Base-by-base conservation (phyloP, 2,113 vertebrate genomes). In the Tichodroma muraria region DNA sequence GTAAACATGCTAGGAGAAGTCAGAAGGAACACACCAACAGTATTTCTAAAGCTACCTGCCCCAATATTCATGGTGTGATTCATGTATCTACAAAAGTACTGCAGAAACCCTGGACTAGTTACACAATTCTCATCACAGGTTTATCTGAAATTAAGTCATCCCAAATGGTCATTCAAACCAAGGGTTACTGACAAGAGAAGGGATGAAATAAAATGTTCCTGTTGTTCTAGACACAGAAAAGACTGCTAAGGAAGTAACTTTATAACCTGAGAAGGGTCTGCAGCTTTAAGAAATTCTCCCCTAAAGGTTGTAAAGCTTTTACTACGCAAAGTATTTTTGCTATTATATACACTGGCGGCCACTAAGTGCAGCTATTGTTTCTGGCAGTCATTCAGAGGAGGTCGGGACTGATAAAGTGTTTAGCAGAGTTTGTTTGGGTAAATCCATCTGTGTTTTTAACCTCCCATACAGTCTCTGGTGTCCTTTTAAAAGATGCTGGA, bases 321-420 rank as follows among this genome's bases (percentile, higher is more conserved):
- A 95, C 85, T 95, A 95, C 94, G 94, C 82, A 65, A 97, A 97
- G 95, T 94, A 97, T 95, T 97, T 94, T 91, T 96, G 93, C 94
- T 94, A 45, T 94, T 97, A 88, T 96, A 95, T 95, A 95, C 88
- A 94, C 95, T 96, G 96, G 95, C 49, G 15, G 88, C 90, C 93
- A 93, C 80, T 84, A 91, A 95, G 95, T 85, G 85, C 93, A 92
- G 85, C 85, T 97, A 96, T 96, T 97, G 88, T 96, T 96, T 80
- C 96, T 97, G 94, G 94, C 85, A 0, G 85, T 75, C 85, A 95
- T 94, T 96, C 95, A 95, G 88, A 95, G 85, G 84, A 95, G 90
- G 85, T 90, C 19, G 0, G 60, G 69, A 72, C 92, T 91, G 94
- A 97, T 95, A 96, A 95, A 95, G 65, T 73, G 69, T 94, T 97